A percentile compares a stretch with the other conserved stretches of the same genome.
These are phyloP conservation scores for Eupsilia transversa DNA, from an alignment of 2,888 invertebrate genomes.

Conservation along the genomic window DNA sequence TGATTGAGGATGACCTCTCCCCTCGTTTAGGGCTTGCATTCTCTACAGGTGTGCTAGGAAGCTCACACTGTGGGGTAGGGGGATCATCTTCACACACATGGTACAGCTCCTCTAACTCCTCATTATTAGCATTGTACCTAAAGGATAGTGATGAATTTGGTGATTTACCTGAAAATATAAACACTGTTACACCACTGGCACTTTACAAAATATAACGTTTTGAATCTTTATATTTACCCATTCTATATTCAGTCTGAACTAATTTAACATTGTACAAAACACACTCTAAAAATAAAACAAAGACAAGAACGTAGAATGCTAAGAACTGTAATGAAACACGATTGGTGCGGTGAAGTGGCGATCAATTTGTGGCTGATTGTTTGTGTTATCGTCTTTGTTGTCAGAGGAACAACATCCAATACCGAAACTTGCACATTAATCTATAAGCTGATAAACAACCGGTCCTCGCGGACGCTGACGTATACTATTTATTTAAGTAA, in stretches of 20 bases:
- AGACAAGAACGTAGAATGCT: slow-evolving; percentile 54
- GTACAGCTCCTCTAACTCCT: slow-evolving; percentile 93
- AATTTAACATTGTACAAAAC: slow-evolving; percentile 27
- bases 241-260: slow-evolving; percentile 24
- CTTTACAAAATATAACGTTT: slow-evolving; percentile 5
- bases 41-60: slow-evolving; percentile 78
- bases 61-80: slow-evolving; percentile 86
- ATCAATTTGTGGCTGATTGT: slow-evolving; percentile 64
- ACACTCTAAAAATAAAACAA: slow-evolving; percentile 54
- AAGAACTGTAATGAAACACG: slow-evolving; percentile 54
- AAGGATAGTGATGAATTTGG: slow-evolving; percentile 90
- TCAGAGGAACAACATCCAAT: slow-evolving; percentile 74
- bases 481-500: slow-evolving; percentile 33
- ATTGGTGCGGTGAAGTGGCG: slow-evolving; percentile 49
- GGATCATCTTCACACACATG: slow-evolving; percentile 91
- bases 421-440: slow-evolving; percentile 46
- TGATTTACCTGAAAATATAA: slow-evolving; percentile 82
- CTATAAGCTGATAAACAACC: slow-evolving; percentile 38
- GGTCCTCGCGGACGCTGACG: slow-evolving; percentile 22
- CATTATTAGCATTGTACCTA: slow-evolving; percentile 94
- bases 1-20: slow-evolving; percentile 85
- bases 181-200: slow-evolving; percentile 25
- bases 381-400: slow-evolving; percentile 81
- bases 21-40: slow-evolving; percentile 86
- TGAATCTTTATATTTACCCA: slow-evolving; percentile 50